Conservation (phyloP, 2,888 invertebrate species). For the Arrhopalites spinosus region DNA sequence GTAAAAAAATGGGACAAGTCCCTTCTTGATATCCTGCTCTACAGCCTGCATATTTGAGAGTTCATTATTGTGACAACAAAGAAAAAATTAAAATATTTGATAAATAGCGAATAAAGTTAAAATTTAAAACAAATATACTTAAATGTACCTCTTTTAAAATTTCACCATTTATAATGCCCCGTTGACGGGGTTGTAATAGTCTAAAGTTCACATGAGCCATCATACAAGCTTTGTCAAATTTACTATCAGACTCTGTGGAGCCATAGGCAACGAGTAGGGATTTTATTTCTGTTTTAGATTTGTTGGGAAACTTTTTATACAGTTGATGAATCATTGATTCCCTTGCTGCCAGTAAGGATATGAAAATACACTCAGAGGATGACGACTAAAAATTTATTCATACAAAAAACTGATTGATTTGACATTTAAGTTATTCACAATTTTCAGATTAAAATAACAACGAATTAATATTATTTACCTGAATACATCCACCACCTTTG, state of each 20-base stretch:
- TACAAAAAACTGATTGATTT: too few relatives aligned
- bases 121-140: constrained; percentile 1
- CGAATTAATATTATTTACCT: too few relatives aligned
- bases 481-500: constrained; percentile 45
- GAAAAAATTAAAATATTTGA: background rate
- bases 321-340: constrained; percentile 40
- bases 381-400: constrained; percentile 43
- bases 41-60: constrained; percentile 37
- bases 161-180: constrained; percentile 33
- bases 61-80: background rate
- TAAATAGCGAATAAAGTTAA: background rate
- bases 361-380: constrained; percentile 48
- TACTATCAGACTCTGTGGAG: constrained; percentile 46
- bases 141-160: constrained; percentile 30
- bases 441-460: too few relatives aligned
- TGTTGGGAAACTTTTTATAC: constrained; percentile 22
- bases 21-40: constrained; percentile 38
- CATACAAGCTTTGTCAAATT: constrained; percentile 45
- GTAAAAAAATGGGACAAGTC: constrained; percentile 47
- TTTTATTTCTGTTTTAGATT: constrained; percentile 3
- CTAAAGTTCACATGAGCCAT: constrained; percentile 41
- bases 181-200: constrained; percentile 40
- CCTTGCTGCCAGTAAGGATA: constrained; percentile 48
- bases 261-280: constrained; percentile 45
- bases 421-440: too few relatives aligned